Evolutionary conservation across 2,888 invertebrate genomes (phyloP).

Genomic region (Acrobasis repandana): DNA sequence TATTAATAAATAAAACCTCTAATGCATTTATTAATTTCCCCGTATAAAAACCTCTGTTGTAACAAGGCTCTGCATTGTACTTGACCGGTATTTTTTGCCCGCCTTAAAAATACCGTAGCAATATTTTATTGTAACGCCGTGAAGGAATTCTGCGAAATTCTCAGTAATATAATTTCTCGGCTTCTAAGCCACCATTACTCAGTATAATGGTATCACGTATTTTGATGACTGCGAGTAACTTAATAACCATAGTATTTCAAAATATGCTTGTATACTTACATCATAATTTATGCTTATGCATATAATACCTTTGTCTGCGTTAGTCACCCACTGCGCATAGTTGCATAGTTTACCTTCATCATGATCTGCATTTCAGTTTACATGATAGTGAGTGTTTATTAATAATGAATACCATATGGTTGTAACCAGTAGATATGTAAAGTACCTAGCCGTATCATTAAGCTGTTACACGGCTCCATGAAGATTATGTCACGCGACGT

Average conservation of each 20-base stretch:
- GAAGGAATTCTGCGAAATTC: constrained; percentile 8
- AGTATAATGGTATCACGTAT: not conserved
- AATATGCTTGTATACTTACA: not conserved
- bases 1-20: too few species aligned
- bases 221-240: constrained; percentile 6
- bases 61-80: not conserved
- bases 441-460: not conserved
- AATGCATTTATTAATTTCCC: not conserved
- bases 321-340: too few species aligned
- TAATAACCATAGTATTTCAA: not conserved
- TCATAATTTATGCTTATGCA: too few species aligned
- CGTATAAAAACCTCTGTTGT: not conserved
- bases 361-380: too few species aligned
- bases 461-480: not conserved
- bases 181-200: not conserved
- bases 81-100: constrained; percentile 13
- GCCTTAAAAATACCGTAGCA: not conserved
- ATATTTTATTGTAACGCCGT: not conserved
- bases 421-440: too few species aligned
- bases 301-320: too few species aligned
- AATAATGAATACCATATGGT: too few species aligned
- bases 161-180: constrained; percentile 5
- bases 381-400: too few species aligned
- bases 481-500: not conserved
- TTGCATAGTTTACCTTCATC: too few species aligned